Base-by-base conservation (phyloP, 2,888 invertebrate genomes). In the Tetropium fuscum region DNA sequence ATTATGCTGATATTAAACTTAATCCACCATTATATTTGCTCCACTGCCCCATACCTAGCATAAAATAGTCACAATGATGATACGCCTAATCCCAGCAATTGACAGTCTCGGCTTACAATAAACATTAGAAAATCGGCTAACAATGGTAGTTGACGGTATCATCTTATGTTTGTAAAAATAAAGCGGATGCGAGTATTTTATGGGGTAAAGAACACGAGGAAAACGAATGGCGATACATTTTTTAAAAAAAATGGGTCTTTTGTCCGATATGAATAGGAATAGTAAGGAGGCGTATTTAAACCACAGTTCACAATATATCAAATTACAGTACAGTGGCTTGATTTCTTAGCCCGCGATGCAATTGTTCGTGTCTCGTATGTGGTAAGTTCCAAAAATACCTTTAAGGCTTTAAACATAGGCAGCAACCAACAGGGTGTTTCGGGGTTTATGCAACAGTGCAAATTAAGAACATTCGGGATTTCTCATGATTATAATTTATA, bases 291-390 rank as follows among this genome's bases (percentile, higher is more conserved):
- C 68, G 62, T 66, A 55, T 59, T 40, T 43, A 64, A 68, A 73
- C 75, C 74, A 69, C 73, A 74, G 69, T 74, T 76, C 74, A 72
- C 73, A 74, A 74, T 74, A 74, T 77, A 77, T 77, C 76, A 68
- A 64, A 69, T 77, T 77, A 74, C 77, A 51, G 18, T 27, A 13
- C 16, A 27, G 62, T 48, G 61, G 66, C 58, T 60, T 62, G 59
- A 58, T 55, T 61, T 61, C 49, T 45, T 47, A 53, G 45, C 58
- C 32, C 34, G 11, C 13, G 27, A 22, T 32, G 27, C 10, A 15
- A 36, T 53, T 48, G 43, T 34, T 43, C 30, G 18, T 25, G 15
- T 18, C n/a, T 16, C 13, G 8, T 30, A 27, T 15, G 34, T n/a
- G n/a, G n/a, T n/a, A n/a, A n/a, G n/a, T n/a, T n/a, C n/a, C n/a